phyloP scores from a whole-genome alignment of 2,113 vertebrate genomes.

The Silurus meridionalis region DNA sequence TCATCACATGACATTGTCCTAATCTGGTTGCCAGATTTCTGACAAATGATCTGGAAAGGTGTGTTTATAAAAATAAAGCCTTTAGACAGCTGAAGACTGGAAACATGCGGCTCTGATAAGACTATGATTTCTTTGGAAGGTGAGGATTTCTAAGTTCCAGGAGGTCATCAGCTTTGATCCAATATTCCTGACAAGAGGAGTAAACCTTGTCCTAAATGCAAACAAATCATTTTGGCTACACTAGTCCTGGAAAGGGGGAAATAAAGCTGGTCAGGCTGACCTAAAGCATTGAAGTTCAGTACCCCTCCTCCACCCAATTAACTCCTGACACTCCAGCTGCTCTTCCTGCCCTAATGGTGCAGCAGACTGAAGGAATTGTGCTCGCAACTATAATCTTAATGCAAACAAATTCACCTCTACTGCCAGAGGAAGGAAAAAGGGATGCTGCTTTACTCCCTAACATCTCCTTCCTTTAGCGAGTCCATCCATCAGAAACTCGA shows the following conservation, averaged over 20 bases:
- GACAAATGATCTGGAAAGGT: not conserved
- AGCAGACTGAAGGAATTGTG: constrained; percentile 8
- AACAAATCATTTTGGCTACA: not conserved
- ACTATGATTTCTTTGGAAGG: not conserved
- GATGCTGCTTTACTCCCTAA: constrained; percentile 27
- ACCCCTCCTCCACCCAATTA: constrained; percentile 7
- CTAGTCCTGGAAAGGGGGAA: not conserved
- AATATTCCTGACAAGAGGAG: not conserved
- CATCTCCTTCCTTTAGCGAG: constrained; percentile 28
- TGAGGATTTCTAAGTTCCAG: not conserved
- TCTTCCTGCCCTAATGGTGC: constrained; percentile 50
- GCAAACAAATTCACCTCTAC: not conserved
- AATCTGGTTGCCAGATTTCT: not conserved
- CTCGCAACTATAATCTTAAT: not conserved
- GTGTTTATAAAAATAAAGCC: not conserved
- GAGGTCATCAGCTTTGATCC: not conserved
- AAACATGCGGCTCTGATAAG: not conserved
- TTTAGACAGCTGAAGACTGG: not conserved
- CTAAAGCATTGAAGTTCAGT: constrained; percentile 15
- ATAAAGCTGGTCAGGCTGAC: constrained; percentile 36
- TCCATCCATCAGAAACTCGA: constrained; percentile 43
- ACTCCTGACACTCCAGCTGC: constrained; percentile 6
- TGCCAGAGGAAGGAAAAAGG: not conserved
- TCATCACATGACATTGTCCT: no score
- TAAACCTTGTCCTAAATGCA: not conserved